Conservation (phyloP, 1,140 invertebrate genomes). For the Mercenaria mercenaria region DNA sequence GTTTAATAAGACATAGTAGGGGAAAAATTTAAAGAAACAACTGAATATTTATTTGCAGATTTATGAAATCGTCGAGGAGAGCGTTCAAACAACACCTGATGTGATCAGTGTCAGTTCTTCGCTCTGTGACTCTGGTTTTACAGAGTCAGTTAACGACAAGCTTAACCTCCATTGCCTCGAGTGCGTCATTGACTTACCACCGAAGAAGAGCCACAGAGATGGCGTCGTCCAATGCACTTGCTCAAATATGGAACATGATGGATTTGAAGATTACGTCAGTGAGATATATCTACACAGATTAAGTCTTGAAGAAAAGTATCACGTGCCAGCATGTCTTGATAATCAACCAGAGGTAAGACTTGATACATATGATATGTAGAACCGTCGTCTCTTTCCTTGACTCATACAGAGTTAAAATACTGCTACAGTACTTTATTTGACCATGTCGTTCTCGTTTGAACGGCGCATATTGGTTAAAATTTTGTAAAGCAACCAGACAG, state of each 20-base stretch:
- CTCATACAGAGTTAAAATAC: too few species aligned
- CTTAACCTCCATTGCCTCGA: conserved; percentile 71
- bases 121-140: conserved; percentile 70
- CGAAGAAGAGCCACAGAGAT: neutral
- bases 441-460: too few species aligned
- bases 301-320: conserved; percentile 71
- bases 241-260: conserved; percentile 63
- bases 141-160: conserved; percentile 38
- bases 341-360: conserved; percentile 74
- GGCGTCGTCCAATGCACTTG: conserved; percentile 4
- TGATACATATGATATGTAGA: too few species aligned
- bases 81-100: conserved; percentile 53
- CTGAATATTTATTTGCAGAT: neutral
- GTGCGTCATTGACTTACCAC: conserved; percentile 66
- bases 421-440: too few species aligned
- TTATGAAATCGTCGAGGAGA: neutral
- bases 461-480: too few species aligned
- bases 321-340: conserved; percentile 68
- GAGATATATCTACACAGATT: conserved; percentile 76
- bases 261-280: conserved; percentile 73
- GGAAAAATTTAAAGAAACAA: too few species aligned
- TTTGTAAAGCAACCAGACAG: too few species aligned
- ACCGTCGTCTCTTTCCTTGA: too few species aligned
- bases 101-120: conserved; percentile 29
- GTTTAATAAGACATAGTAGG: too few species aligned